Evolutionary conservation across 30 jellyfish, hydroid and myxozoan species (phyloP).

Genomic region (Chrysaora quinquecirrha): DNA sequence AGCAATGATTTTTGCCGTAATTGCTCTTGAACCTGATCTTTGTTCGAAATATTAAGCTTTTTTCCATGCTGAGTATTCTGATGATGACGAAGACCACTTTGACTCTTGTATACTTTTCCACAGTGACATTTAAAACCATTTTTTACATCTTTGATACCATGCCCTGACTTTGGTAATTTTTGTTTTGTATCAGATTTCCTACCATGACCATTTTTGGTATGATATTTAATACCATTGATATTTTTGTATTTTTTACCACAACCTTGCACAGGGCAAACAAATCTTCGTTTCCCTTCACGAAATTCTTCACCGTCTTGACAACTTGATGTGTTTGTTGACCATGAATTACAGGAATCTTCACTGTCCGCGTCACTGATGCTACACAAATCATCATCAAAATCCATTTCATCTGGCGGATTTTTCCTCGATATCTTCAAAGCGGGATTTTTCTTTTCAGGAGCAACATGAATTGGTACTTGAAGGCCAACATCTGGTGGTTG

Average conservation of each 20-base stretch:
- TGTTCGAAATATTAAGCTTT: slow-evolving; percentile 19
- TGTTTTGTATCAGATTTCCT: slow-evolving; percentile 48
- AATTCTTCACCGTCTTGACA: slow-evolving; percentile 81
- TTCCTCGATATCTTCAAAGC: slow-evolving; percentile 50
- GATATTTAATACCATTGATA: slow-evolving; percentile 93
- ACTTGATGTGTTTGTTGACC: slow-evolving; percentile 93
- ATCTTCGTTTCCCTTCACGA: slow-evolving; percentile 82
- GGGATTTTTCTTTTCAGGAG: slow-evolving; percentile 57
- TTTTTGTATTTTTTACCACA: slow-evolving; percentile 91
- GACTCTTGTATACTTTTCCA: slow-evolving; percentile 93
- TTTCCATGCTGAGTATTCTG: slow-evolving; percentile 95
- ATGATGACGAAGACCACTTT: slow-evolving; percentile 96
- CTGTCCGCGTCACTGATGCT: slow-evolving; percentile 94
- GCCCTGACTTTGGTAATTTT: slow-evolving; percentile 31
- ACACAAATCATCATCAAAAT: slow-evolving; percentile 72
- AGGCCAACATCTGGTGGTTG: slow-evolving; percentile 71
- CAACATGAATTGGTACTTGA: slow-evolving; percentile 36
- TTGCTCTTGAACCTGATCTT: slow-evolving; percentile 20
- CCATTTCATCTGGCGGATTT: slow-evolving; percentile 56
- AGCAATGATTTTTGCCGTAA: slow-evolving; percentile 14
- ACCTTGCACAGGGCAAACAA: slow-evolving; percentile 95
- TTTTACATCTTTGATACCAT: slow-evolving; percentile 57
- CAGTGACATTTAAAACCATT: slow-evolving; percentile 90
- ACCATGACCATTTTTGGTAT: slow-evolving; percentile 91
- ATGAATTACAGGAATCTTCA: slow-evolving; percentile 97